Evolutionary conservation across 2,888 invertebrate genomes (phyloP).

Genomic region (Reticulitermes lucifugus): DNA sequence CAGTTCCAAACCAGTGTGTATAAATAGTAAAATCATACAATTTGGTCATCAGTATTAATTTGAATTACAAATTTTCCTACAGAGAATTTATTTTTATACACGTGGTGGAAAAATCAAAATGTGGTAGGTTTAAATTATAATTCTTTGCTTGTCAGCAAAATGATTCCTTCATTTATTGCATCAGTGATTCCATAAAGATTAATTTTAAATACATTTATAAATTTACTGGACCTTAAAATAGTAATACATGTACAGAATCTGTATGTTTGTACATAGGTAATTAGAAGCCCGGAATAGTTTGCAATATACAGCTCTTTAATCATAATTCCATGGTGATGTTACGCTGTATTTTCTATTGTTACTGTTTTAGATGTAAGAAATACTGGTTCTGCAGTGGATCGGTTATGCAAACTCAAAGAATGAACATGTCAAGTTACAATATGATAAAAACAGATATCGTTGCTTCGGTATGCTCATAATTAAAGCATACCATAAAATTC

Average conservation of each 20-base stretch:
- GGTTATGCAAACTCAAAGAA: not conserved
- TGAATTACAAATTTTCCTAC: too few species aligned
- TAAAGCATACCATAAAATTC: not conserved
- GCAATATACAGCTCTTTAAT: not conserved
- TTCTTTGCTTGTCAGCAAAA: not conserved
- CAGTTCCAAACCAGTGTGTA: too few species aligned
- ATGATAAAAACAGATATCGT: not conserved
- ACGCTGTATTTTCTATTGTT: constrained; percentile 26
- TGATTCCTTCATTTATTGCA: constrained; percentile 2
- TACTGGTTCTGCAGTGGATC: not conserved
- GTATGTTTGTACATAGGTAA: constrained; percentile 29
- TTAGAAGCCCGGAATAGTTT: constrained; percentile 1
- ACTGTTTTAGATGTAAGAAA: constrained; percentile 20
- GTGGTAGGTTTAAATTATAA: not conserved
- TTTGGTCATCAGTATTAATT: too few species aligned
- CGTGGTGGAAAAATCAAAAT: not conserved
- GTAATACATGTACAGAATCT: constrained; percentile 33
- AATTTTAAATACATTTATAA: constrained; percentile 19
- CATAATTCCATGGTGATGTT: not conserved
- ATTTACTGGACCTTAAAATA: constrained; percentile 11
- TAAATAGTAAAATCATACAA: too few species aligned
- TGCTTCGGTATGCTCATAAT: not conserved
- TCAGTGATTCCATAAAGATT: constrained; percentile 11
- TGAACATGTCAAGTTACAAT: constrained; percentile 4
- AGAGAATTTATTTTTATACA: constrained; percentile 19